A percentile compares a stretch with the other conserved stretches of the same genome.
Conservation (phyloP, 2,113 vertebrate genomes). For the Meles meles region DNA sequence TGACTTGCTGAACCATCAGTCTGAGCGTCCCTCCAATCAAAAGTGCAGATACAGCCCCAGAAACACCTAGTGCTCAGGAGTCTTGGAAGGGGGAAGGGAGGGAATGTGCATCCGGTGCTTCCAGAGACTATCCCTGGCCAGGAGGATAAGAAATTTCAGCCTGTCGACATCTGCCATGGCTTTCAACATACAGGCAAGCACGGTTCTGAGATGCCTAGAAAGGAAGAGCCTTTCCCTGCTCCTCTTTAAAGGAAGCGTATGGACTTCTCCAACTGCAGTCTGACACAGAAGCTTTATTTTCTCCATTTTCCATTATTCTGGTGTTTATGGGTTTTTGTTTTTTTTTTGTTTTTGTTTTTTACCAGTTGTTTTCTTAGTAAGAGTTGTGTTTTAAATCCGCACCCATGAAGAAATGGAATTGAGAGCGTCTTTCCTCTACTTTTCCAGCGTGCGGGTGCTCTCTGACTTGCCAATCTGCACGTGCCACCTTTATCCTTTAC, state of each 20-base stretch:
- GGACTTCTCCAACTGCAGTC: background rate
- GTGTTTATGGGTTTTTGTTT: background rate
- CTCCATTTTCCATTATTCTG: background rate
- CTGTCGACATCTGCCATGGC: background rate
- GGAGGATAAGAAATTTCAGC: background rate
- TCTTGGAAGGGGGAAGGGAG: background rate
- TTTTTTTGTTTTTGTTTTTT: no score
- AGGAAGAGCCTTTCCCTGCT: background rate
- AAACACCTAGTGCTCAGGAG: background rate
- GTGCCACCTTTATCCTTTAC: background rate
- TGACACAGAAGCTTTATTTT: background rate
- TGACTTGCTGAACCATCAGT: background rate
- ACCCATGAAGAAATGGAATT: background rate
- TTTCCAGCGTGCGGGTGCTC: background rate
- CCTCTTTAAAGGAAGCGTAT: background rate
- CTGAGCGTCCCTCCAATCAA: background rate
- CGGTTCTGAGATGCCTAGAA: background rate
- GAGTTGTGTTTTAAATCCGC: background rate
- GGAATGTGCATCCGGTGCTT: fast-evolving
- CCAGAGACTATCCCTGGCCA: background rate
- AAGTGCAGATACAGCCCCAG: background rate
- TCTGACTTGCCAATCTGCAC: background rate
- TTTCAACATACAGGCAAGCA: background rate
- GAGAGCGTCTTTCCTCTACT: background rate
- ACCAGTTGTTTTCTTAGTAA: background rate